Base-by-base conservation (phyloP, 2,113 vertebrate species). In the Vireo altiloquus region DNA sequence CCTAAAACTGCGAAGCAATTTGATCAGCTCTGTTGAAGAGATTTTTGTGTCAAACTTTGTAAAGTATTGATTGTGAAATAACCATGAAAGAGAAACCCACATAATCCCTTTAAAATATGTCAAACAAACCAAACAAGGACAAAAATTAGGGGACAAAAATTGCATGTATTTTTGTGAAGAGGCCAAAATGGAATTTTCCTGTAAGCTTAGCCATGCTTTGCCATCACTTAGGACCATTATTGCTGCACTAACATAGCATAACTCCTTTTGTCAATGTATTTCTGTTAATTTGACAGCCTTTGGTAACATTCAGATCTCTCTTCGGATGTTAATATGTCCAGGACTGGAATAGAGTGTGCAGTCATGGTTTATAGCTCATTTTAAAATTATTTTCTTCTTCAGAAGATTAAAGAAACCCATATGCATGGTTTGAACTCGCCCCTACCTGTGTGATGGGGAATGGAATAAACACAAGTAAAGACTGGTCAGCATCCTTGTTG, bases 211-310 rank as follows among this genome's bases (percentile, higher is more conserved):
- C 11, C 13, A 35, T 76, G 25, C 53, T 85, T 82, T 92, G 20
- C 59, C 46, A 35, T 85, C 53, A 66, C 27, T 90, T 90, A 87
- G n/a, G 42, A 57, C 35, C 42, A 28, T 50, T 87, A 72, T 35
- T 66, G 30, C 50, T 91, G 30, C 42, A 40, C 35, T 83, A 47
- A 80, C 5, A 16, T 69, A 77, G 33, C 31, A 56, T 28, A 82
- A 52, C 53, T 77, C 20, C 54, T 50, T 83, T 71, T 80, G 24
- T 77, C n/a, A 52, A 7, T 63, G 30, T 66, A 39, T 88, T 94
- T 74, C 78, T 90, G 46, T 59, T 87, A 83, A 82, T 90, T 95
- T 94, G 79, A 74, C 35, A 77, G 63, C 71, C 42, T 88, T 75
- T 0, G 0, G 37, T 89, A 79, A 64, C 40, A 11, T 60, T 83